Conservation (phyloP, 2,113 vertebrate species). For the Indicator maculatus region DNA sequence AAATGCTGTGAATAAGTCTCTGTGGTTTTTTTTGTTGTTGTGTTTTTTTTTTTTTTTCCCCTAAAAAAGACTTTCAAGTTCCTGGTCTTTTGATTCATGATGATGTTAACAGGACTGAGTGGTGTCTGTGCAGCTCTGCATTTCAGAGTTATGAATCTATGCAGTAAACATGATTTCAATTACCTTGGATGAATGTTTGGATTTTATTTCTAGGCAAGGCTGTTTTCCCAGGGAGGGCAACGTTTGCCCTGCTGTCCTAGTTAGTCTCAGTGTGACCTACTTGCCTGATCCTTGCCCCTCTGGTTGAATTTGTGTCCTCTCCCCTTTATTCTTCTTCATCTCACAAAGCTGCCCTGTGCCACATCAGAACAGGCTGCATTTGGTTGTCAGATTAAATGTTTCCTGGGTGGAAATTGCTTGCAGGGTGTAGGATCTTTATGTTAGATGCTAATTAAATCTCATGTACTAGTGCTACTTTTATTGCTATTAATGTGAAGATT, state of each 20-base stretch:
- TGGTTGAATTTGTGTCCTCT: background rate
- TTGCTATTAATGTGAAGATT: background rate
- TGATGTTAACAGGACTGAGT: background rate
- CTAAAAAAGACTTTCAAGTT: constrained; percentile 24
- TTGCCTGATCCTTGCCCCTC: background rate
- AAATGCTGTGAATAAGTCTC: constrained; percentile 19
- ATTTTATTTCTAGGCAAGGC: background rate
- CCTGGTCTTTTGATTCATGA: constrained; percentile 40
- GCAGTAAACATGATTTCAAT: constrained; percentile 44
- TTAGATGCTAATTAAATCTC: constrained; percentile 42
- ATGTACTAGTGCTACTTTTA: constrained; percentile 5
- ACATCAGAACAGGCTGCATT: background rate
- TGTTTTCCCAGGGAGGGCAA: background rate
- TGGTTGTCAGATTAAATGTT: background rate
- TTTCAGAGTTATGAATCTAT: background rate
- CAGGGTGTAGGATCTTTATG: background rate
- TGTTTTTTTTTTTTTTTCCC: no score
- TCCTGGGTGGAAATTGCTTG: background rate
- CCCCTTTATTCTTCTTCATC: background rate
- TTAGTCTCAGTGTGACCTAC: background rate
- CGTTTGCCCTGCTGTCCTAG: background rate
- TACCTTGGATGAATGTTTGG: background rate
- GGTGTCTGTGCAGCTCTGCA: background rate
- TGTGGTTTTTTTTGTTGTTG: no score
- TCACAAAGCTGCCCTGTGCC: background rate